Percentiles rank a stretch among this genome's conserved stretches.
Conservation (phyloP, 2,797 vertebrate species). For the Scyliorhinus canicula region DNA sequence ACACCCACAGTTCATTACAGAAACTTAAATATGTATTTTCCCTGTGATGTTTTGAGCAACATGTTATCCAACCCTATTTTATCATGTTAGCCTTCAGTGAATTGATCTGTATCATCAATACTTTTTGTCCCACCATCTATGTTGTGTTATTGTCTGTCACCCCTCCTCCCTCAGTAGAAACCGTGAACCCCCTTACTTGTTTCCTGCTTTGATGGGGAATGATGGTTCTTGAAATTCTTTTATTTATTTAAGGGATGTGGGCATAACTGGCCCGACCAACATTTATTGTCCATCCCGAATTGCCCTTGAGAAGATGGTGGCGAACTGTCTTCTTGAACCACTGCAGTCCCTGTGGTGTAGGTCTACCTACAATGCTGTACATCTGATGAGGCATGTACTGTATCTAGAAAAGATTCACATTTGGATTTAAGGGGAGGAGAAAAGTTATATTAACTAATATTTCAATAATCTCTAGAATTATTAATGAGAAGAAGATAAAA, state of each 20-base stretch:
- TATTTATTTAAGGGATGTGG: too few species aligned
- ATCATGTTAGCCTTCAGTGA: neutral
- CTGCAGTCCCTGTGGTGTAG: too few species aligned
- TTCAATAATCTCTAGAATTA: neutral
- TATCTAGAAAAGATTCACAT: neutral
- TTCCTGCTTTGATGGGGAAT: neutral
- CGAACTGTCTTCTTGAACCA: too few species aligned
- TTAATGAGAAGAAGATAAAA: neutral
- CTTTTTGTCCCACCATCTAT: neutral
- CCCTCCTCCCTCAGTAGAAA: neutral
- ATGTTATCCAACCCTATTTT: neutral
- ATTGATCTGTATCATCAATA: neutral
- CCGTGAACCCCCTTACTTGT: neutral
- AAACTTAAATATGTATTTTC: neutral
- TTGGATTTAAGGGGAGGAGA: neutral
- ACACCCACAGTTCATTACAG: neutral
- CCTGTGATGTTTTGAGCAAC: neutral
- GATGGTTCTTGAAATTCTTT: neutral
- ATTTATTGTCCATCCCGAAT: too few species aligned
- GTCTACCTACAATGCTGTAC: too few species aligned
- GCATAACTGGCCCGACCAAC: too few species aligned
- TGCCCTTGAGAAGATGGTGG: too few species aligned
- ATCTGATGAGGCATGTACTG: neutral
- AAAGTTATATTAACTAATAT: neutral
- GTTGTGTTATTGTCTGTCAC: neutral